Base-by-base conservation (phyloP, 2,888 invertebrate species). In the Limnephilus marmoratus region DNA sequence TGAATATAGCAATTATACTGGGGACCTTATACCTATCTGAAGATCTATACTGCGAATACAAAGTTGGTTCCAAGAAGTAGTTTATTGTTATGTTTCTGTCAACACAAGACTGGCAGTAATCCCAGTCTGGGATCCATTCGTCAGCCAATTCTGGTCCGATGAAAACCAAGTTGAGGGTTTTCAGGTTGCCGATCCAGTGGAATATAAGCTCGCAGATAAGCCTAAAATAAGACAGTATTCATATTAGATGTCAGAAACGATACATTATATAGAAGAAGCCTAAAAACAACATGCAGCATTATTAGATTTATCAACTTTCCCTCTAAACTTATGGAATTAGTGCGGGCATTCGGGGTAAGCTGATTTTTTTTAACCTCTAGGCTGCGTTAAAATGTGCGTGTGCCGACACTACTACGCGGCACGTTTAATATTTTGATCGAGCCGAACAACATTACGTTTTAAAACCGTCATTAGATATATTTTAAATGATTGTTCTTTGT, bases 201-300 rank as follows among this genome's bases (percentile, higher is more conserved):
- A 95, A 94, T 9, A 95, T 87, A 80, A 94, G 94, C 94, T 95
- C 95, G 94, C 95, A 95, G 90, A 94, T 93, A 90, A 94, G 93
- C 29, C 93, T 93, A 24, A 87, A 93, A 92, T 37, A 24, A 68
- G 24, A 68, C 68, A 68, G n/a, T 68, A 68, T 68, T 68, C 68
- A 68, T 24, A 68, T 68, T 68, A 68, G 53, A 90, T 68, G 93
- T 93, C 91, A 90, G 37, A 90, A 83, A 45, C 94, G 3, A 37
- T 4, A 4, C 37, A 37, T 4, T 24, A 15, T 31, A 24, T 24
- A 83, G 24, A 24, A 15, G 15, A 37, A 83, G 34, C 41, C 5
- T 37, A 37, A 83, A 31, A 83, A 83, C 34, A 34, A 83, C 83
- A 83, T 83, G 83, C 83, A 18, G 12, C 37, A 68, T 68, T 68